Percentiles rank a stretch among this genome's conserved stretches.
Evolutionary conservation across 2,797 vertebrate species (phyloP).

Genomic region (Zonotrichia albicollis): DNA sequence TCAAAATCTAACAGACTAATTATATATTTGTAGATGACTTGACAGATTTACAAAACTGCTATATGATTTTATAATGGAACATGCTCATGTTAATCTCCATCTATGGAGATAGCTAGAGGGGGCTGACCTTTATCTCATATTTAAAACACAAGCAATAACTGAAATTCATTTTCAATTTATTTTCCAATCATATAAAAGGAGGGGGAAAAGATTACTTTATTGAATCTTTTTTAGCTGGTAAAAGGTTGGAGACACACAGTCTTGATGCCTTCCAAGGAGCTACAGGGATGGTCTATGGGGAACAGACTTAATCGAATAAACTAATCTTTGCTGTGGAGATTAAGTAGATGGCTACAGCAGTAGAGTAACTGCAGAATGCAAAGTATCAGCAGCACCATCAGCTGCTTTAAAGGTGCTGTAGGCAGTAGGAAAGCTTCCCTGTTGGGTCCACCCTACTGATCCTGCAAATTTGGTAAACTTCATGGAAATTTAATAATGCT

Average conservation of each 20-base stretch:
- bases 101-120: conserved; percentile 61
- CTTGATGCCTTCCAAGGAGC: conserved; percentile 69
- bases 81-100: conserved; percentile 51
- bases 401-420: conserved; percentile 73
- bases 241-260: conserved; percentile 69
- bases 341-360: conserved; percentile 70
- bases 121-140: conserved; percentile 79
- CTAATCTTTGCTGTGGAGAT: conserved; percentile 80
- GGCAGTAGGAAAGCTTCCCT: conserved; percentile 70
- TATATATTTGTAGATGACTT: conserved; percentile 74
- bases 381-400: conserved; percentile 70
- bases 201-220: conserved; percentile 77
- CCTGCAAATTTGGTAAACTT: conserved; percentile 83
- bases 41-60: conserved; percentile 45
- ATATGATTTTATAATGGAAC: conserved; percentile 63
- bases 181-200: conserved; percentile 82
- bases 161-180: conserved; percentile 86
- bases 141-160: conserved; percentile 82
- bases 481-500: conserved; percentile 83
- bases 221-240: conserved; percentile 74
- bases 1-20: conserved; percentile 66
- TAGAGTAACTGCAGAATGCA: conserved; percentile 73
- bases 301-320: conserved; percentile 82
- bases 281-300: conserved; percentile 68
- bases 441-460: conserved; percentile 79